A percentile compares a stretch with the other conserved stretches of the same genome.
phyloP scores from a whole-genome alignment of 2,888 invertebrate genomes.

The Metacarcinus magister region DNA sequence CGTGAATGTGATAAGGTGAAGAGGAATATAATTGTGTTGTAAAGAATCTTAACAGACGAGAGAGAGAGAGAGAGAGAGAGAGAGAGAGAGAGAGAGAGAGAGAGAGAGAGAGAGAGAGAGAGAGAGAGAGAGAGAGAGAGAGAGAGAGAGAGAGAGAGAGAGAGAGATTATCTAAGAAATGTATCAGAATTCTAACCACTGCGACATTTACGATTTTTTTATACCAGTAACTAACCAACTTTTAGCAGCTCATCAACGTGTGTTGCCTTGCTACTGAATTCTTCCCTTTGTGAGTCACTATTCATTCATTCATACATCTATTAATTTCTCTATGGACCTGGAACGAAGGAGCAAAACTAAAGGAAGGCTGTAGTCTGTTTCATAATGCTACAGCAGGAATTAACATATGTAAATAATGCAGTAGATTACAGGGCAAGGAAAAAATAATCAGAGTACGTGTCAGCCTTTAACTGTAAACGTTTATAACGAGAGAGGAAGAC shows the following conservation, averaged over 20 bases:
- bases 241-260: not conserved
- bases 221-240: not conserved
- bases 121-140: conserved; percentile 50
- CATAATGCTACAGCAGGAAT: not conserved
- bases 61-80: conserved; percentile 48
- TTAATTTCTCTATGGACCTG: not conserved
- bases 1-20: too few species aligned
- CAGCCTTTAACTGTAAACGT: not conserved
- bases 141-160: conserved; percentile 46
- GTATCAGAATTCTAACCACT: not conserved
- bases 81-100: conserved; percentile 36
- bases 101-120: conserved; percentile 18
- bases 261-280: too few species aligned
- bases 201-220: not conserved
- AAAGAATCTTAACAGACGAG: not conserved
- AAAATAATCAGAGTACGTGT: not conserved
- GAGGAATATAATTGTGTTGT: too few species aligned
- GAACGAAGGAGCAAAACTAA: not conserved
- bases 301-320: not conserved
- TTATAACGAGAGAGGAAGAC: too few species aligned
- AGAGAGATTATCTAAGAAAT: not conserved
- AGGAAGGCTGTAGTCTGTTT: not conserved
- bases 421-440: not conserved
- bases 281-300: not conserved
- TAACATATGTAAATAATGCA: not conserved